phyloP scores from a whole-genome alignment of 2,888 invertebrate species.

The Aporophyla lueneburgensis region DNA sequence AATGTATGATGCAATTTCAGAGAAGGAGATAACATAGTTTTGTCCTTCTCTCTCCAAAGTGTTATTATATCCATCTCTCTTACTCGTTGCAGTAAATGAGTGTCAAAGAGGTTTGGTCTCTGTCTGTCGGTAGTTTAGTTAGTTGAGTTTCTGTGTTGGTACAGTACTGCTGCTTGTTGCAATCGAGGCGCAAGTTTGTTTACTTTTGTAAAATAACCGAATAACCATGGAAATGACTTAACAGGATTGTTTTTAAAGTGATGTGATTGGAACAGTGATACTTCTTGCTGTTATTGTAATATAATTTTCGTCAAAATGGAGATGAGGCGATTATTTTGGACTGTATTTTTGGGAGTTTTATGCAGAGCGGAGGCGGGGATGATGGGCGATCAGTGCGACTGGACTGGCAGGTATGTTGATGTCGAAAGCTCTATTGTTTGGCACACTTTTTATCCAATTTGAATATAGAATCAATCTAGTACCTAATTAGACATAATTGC shows the following conservation, averaged over 20 bases:
- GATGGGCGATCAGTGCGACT: slow-evolving; percentile 93
- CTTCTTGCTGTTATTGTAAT: slow-evolving; percentile 59
- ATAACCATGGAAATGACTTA: slow-evolving; percentile 62
- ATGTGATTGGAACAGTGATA: slow-evolving; percentile 73
- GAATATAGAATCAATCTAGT: slow-evolving; percentile 44
- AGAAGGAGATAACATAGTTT: slow-evolving; percentile 63
- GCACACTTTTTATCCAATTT: slow-evolving; percentile 65
- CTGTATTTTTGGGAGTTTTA: slow-evolving; percentile 83
- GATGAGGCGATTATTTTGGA: slow-evolving; percentile 81
- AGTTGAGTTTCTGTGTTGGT: slow-evolving; percentile 75
- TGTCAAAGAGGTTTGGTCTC: slow-evolving; percentile 58
- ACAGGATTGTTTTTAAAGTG: slow-evolving; percentile 67
- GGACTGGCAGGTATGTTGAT: slow-evolving; percentile 92
- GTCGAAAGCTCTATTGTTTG: slow-evolving; percentile 72
- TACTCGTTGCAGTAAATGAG: slow-evolving; percentile 57
- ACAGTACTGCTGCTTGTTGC: slow-evolving; percentile 64
- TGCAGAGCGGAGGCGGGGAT: slow-evolving; percentile 89
- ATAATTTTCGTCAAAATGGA: slow-evolving; percentile 77
- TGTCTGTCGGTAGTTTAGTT: slow-evolving; percentile 72
- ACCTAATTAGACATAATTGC: slow-evolving; percentile 34
- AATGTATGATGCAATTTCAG: background rate
- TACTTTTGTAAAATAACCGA: slow-evolving; percentile 68
- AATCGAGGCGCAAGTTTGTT: slow-evolving; percentile 73
- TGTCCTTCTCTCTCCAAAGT: slow-evolving; percentile 63
- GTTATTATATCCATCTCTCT: slow-evolving; percentile 77